These are phyloP conservation scores for Poecilia wingei DNA, from an alignment of 2,797 vertebrate genomes.

Conservation along the genomic window DNA sequence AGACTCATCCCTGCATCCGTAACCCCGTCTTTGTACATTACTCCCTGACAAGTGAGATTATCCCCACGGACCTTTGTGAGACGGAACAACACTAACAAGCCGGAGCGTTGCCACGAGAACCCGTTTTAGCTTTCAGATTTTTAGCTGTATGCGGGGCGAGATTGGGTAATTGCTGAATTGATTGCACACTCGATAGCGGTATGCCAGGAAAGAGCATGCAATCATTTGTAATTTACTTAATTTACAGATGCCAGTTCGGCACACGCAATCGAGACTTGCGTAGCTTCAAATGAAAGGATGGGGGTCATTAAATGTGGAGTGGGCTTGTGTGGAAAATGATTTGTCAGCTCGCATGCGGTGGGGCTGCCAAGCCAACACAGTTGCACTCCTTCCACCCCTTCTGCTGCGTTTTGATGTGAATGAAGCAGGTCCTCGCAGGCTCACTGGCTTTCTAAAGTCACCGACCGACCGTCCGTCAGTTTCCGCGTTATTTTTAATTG, in stretches of 20 bases:
- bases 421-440: neutral
- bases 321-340: slow-evolving; percentile 35
- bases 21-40: slow-evolving; percentile 35
- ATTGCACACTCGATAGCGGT: slow-evolving; percentile 51
- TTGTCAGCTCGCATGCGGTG: slow-evolving; percentile 40
- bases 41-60: slow-evolving; percentile 51
- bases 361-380: slow-evolving; percentile 22
- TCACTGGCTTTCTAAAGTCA: neutral
- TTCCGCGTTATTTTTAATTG: slow-evolving; percentile 37
- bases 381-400: neutral
- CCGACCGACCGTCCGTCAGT: slow-evolving; percentile 4
- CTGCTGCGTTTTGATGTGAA: neutral
- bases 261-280: slow-evolving; percentile 31
- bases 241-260: slow-evolving; percentile 58
- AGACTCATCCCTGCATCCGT: slow-evolving; percentile 46
- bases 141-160: slow-evolving; percentile 31
- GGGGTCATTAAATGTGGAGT: slow-evolving; percentile 59
- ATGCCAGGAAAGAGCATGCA: slow-evolving; percentile 60
- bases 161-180: slow-evolving; percentile 58
- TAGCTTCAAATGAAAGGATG: slow-evolving; percentile 43
- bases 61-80: slow-evolving; percentile 31
- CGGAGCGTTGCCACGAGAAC: slow-evolving; percentile 37
- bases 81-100: slow-evolving; percentile 23
- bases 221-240: slow-evolving; percentile 69
- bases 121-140: slow-evolving; percentile 32